phyloP scores from a whole-genome alignment of 1,140 invertebrate species.

The Drosophila azteca region DNA sequence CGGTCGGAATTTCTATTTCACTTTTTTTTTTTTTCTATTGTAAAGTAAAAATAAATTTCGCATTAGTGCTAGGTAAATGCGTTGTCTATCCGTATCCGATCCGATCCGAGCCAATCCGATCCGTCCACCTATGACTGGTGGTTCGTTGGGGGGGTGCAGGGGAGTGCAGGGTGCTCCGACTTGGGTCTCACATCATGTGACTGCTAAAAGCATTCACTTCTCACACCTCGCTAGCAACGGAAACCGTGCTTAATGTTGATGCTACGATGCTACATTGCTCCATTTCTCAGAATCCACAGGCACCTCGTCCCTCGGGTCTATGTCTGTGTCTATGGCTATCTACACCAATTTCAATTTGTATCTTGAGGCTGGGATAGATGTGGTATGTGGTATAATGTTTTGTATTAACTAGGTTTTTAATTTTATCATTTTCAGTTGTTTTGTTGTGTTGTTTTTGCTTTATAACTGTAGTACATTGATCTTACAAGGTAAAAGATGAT shows the following conservation, averaged over 20 bases:
- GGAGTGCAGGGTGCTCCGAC: not conserved
- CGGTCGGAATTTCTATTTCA: conserved; percentile 66
- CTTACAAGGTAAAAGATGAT: conserved; percentile 74
- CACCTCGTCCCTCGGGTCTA: no score
- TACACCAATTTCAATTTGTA: no score
- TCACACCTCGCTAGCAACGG: conserved; percentile 36
- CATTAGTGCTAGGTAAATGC: conserved; percentile 62
- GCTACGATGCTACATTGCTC: no score
- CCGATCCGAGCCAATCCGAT: no score
- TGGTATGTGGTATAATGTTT: conserved; percentile 9
- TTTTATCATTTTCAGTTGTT: conserved; percentile 76
- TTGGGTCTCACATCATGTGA: conserved; percentile 11
- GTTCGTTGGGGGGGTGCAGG: conserved; percentile 15
- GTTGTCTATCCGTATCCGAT: not conserved
- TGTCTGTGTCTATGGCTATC: no score
- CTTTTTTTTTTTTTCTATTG: conserved; percentile 46
- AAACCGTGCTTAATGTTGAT: not conserved
- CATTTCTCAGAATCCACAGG: no score
- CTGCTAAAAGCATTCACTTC: conserved; percentile 70
- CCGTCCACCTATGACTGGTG: conserved; percentile 15
- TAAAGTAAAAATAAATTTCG: conserved; percentile 65
- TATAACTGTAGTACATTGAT: conserved; percentile 75
- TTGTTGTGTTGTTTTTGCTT: conserved; percentile 64
- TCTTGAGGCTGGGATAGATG: not conserved
- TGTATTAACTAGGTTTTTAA: conserved; percentile 79